phyloP scores from a whole-genome alignment of 2,888 invertebrate genomes.

The Chrysotoxum bicinctum region DNA sequence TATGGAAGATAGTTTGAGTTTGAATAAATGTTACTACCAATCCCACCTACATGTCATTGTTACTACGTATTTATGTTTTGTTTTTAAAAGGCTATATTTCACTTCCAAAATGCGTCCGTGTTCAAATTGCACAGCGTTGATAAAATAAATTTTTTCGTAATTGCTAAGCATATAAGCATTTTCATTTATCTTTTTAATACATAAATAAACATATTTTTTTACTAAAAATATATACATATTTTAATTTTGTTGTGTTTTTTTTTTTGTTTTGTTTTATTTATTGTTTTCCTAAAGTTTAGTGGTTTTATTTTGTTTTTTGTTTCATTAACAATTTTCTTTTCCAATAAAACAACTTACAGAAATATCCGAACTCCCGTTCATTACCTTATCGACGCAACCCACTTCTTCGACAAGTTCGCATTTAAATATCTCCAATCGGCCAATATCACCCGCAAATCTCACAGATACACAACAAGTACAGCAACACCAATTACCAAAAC shows the following conservation, averaged over 20 bases:
- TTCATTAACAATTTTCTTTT: constrained; percentile 70
- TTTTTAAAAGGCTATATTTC: not conserved
- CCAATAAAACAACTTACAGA: constrained; percentile 75
- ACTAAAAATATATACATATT: constrained; percentile 33
- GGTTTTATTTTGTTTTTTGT: constrained; percentile 33
- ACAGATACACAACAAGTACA: constrained; percentile 68
- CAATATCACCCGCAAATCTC: constrained; percentile 71
- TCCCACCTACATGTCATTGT: not conserved
- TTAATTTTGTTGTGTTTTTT: not conserved
- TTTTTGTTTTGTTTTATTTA: constrained; percentile 1
- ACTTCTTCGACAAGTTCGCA: constrained; percentile 78
- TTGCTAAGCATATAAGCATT: constrained; percentile 36
- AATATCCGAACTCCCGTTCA: constrained; percentile 80
- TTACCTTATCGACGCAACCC: constrained; percentile 77
- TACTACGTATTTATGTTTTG: not conserved
- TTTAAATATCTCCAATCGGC: constrained; percentile 78
- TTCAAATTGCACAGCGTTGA: constrained; percentile 71
- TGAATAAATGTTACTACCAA: too few species aligned
- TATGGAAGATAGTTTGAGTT: too few species aligned
- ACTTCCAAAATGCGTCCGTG: constrained; percentile 58
- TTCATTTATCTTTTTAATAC: constrained; percentile 27
- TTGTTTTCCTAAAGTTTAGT: constrained; percentile 9
- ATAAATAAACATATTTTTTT: constrained; percentile 24
- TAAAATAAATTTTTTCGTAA: constrained; percentile 47
- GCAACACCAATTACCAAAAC: constrained; percentile 53